These are phyloP conservation scores for Chlorospingus semifuscus DNA, from an alignment of 2,797 vertebrate species.

Conservation along the genomic window DNA sequence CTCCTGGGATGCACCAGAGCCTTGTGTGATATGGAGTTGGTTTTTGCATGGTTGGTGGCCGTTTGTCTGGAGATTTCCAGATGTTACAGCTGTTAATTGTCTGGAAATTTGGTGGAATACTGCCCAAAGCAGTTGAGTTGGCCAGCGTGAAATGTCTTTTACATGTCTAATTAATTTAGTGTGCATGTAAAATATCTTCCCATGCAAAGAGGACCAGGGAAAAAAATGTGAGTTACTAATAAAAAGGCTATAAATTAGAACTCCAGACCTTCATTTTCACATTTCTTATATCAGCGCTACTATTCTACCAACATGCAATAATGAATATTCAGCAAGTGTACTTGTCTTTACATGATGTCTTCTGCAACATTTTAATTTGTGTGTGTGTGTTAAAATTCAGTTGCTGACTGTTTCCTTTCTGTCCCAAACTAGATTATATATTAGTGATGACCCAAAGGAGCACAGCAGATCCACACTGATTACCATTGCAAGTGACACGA, in stretches of 20 bases:
- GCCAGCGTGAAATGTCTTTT: not conserved
- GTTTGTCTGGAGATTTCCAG: slow-evolving; percentile 20
- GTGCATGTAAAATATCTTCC: not conserved
- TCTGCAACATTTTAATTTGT: not conserved
- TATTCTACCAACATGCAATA: not conserved
- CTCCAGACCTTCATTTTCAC: not conserved
- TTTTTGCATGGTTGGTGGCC: slow-evolving; percentile 37
- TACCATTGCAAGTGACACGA: not conserved
- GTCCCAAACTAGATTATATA: not conserved
- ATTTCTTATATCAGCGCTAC: not conserved
- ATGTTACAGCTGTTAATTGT: slow-evolving; percentile 30
- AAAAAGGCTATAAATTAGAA: not conserved
- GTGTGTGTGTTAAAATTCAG: not conserved
- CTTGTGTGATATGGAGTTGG: not conserved
- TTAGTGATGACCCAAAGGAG: not conserved
- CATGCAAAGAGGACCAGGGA: not conserved
- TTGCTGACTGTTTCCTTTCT: not conserved
- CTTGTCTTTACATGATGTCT: not conserved
- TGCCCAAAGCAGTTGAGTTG: slow-evolving; percentile 25
- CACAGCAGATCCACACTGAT: not conserved
- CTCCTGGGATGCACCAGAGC: not conserved
- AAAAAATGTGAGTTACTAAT: not conserved
- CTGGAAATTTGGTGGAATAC: slow-evolving; percentile 45
- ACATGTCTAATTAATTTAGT: slow-evolving; percentile 15
- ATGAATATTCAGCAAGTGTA: not conserved